A percentile compares a stretch with the other conserved stretches of the same genome.
Conservation (phyloP, 2,888 invertebrate species). For the Agriopis marginaria region DNA sequence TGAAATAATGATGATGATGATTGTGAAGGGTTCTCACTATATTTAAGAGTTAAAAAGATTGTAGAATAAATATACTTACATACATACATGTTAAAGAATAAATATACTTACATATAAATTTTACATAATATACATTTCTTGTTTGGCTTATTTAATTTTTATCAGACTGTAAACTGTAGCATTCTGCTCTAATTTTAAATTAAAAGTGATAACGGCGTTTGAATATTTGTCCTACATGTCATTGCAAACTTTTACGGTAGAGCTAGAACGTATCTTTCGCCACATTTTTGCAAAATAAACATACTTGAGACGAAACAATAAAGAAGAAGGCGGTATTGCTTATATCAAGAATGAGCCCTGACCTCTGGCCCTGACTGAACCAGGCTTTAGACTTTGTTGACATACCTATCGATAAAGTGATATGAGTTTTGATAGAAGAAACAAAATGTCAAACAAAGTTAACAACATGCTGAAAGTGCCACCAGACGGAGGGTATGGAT, state of each 20-base stretch:
- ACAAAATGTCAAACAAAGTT: slow-evolving; percentile 62
- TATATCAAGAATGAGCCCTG: slow-evolving; percentile 50
- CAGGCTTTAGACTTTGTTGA: slow-evolving; percentile 34
- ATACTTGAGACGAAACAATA: slow-evolving; percentile 24
- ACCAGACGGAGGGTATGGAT: slow-evolving; percentile 89
- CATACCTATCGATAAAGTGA: slow-evolving; percentile 37
- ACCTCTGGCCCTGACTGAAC: no score
- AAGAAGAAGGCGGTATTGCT: slow-evolving; percentile 25
- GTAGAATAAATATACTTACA: no score
- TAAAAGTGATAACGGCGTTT: slow-evolving; percentile 71
- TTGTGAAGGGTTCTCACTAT: no score
- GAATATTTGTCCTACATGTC: slow-evolving; percentile 42
- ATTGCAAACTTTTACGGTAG: slow-evolving; percentile 38
- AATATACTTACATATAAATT: no score
- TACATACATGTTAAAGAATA: no score
- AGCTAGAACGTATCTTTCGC: slow-evolving; percentile 40
- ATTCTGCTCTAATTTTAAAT: slow-evolving; percentile 1
- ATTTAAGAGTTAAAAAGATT: no score
- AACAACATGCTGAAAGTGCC: slow-evolving; percentile 73
- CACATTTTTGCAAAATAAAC: slow-evolving; percentile 30
- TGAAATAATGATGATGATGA: no score
- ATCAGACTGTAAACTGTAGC: no score
- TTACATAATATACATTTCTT: no score
- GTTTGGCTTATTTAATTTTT: no score
- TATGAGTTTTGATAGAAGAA: slow-evolving; percentile 36